Base-by-base conservation (phyloP, 2,888 invertebrate genomes). In the Volucella bombylans region DNA sequence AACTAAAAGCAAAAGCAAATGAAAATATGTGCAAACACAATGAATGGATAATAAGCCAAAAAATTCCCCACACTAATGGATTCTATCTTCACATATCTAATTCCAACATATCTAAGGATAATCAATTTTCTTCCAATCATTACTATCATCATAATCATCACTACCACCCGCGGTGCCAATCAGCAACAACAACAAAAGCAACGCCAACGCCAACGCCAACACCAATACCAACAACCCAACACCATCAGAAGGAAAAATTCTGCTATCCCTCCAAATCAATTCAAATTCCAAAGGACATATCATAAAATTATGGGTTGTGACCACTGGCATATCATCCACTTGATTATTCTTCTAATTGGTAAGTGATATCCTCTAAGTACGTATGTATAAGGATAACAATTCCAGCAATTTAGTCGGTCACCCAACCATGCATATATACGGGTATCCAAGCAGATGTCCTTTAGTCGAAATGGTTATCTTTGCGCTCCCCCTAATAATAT, bases 261-360 rank as follows among this genome's bases (percentile, higher is more conserved):
- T 80, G 59, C 45, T 68, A 47, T 55, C 61, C 90, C 39, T 71
- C 76, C 15, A 52, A 81, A 81, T 59, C 57, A 81, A 76, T 81
- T 41, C 76, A 76, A 62, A 31, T 72, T 55, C 67, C 71, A 72
- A 57, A 81, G 71, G 61, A 76, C 76, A 68, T 81, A 85, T 81
- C 81, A 85, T 81, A 85, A 77, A 85, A 85, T 85, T 76, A 85
- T 85, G 85, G 85, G 85, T 76, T 85, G 72, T 77, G 85, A 85
- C 85, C 85, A 85, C 86, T 91, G 91, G 91, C 89, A 89, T 86
- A 89, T 91, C 80, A 88, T 91, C 82, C 91, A 91, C 89, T 89
- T 90, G 89, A 89, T 90, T 89, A 88, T 91, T 87, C 90, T 91
- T 88, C 88, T 91, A 89, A 91, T 91, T 89, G 90, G 90, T 91